phyloP scores from a whole-genome alignment of 53 echinoderm and acorn worm species.

The Crossaster papposus region DNA sequence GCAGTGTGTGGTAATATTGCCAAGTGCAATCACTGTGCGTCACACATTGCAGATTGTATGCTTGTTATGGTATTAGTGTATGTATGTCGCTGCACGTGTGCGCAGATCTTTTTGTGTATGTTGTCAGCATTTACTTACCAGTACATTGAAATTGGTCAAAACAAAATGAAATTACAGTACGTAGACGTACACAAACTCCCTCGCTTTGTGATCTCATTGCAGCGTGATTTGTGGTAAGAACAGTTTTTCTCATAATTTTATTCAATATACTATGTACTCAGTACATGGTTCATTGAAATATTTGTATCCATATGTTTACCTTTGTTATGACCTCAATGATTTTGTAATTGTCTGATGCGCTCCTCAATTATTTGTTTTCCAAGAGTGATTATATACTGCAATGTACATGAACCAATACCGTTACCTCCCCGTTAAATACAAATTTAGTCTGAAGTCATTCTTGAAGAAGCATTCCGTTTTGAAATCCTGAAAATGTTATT shows the following conservation, averaged over 20 bases:
- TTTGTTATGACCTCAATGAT: neutral
- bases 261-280: neutral
- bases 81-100: neutral
- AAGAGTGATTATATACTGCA: no score
- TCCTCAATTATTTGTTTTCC: no score
- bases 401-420: no score
- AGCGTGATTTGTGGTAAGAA: neutral
- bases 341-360: no score
- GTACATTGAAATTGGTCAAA: conserved; percentile 35
- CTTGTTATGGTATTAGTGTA: neutral
- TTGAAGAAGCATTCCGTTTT: no score
- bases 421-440: no score
- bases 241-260: neutral
- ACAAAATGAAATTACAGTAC: conserved; percentile 21
- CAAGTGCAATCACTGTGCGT: conserved; percentile 15
- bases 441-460: no score
- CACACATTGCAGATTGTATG: neutral
- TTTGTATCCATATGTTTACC: neutral
- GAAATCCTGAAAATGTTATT: no score
- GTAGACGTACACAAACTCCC: neutral
- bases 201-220: neutral
- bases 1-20: neutral
- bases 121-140: neutral
- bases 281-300: neutral
- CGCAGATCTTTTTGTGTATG: neutral